A percentile compares a stretch with the other conserved stretches of the same genome.
These are phyloP conservation scores for Hirtodrosophila duncani DNA, from an alignment of 2,888 invertebrate species.

Conservation along the genomic window DNA sequence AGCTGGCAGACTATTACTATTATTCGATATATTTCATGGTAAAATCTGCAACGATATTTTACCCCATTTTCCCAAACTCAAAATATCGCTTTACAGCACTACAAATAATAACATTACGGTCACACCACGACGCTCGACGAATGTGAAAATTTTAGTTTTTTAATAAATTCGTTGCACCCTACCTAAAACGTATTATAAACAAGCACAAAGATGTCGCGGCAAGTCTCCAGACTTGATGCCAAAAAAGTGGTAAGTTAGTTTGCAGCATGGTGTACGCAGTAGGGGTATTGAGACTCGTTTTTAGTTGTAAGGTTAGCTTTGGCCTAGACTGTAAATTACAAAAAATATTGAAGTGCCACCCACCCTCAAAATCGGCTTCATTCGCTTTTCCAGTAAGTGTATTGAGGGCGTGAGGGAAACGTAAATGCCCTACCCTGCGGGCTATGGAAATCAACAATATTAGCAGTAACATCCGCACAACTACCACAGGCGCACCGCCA, in stretches of 20 bases:
- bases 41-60: too few species aligned
- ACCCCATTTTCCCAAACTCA: too few species aligned
- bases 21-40: too few species aligned
- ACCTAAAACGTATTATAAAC: too few species aligned
- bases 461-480: conserved; percentile 47
- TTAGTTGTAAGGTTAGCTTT: conserved; percentile 56
- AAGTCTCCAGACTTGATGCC: conserved; percentile 75
- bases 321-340: conserved; percentile 44
- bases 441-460: conserved; percentile 61
- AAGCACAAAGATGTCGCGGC: conserved; percentile 74
- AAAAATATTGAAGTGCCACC: conserved; percentile 68
- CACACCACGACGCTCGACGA: too few species aligned
- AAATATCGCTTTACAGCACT: too few species aligned
- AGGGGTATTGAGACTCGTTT: conserved; percentile 15
- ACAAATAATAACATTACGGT: too few species aligned
- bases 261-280: conserved; percentile 5
- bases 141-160: too few species aligned
- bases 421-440: conserved; percentile 32
- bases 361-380: conserved; percentile 76
- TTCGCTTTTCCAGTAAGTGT: conserved; percentile 78
- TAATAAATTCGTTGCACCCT: too few species aligned
- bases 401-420: conserved; percentile 39
- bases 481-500: conserved; percentile 41
- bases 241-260: conserved; percentile 78
- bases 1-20: too few species aligned